Percentiles rank a stretch among this genome's conserved stretches.
Conservation (phyloP, 2,797 vertebrate species). For the Phataginus tricuspis region DNA sequence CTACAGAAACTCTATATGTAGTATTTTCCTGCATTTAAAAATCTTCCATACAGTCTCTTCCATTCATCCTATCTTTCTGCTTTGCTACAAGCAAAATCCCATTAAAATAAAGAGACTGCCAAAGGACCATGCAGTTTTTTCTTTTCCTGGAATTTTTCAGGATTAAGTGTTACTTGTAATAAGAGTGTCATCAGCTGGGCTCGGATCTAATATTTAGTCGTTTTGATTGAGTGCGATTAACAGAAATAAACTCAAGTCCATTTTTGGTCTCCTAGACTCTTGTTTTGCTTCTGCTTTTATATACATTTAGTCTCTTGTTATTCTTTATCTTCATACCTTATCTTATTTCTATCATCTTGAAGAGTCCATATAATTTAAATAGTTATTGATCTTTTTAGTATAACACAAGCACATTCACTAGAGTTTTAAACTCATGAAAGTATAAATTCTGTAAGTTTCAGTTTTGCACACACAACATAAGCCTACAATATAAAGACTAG, state of each 20-base stretch:
- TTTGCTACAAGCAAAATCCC: slow-evolving; percentile 57
- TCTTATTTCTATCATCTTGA: background rate
- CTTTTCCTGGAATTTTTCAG: background rate
- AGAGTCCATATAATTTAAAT: background rate
- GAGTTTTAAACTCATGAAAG: slow-evolving; percentile 25
- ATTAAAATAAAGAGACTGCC: slow-evolving; percentile 49
- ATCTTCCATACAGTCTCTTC: background rate
- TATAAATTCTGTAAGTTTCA: slow-evolving; percentile 3
- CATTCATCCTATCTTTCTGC: background rate
- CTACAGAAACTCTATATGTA: background rate
- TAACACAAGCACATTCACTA: background rate
- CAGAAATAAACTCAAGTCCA: background rate
- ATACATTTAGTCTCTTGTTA: background rate
- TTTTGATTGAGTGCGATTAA: slow-evolving; percentile 16
- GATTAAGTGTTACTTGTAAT: slow-evolving; percentile 22
- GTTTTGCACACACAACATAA: slow-evolving; percentile 1
- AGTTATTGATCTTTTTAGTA: background rate
- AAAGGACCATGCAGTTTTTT: background rate
- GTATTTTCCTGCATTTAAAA: background rate
- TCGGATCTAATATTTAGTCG: background rate
- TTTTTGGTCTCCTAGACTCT: background rate
- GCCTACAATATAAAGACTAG: background rate
- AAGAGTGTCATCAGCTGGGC: background rate
- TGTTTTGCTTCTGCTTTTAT: slow-evolving; percentile 23
- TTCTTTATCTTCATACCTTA: background rate